Evolutionary conservation across 1,140 invertebrate genomes (phyloP).

Genomic region (Stegodyphus mimosarum): DNA sequence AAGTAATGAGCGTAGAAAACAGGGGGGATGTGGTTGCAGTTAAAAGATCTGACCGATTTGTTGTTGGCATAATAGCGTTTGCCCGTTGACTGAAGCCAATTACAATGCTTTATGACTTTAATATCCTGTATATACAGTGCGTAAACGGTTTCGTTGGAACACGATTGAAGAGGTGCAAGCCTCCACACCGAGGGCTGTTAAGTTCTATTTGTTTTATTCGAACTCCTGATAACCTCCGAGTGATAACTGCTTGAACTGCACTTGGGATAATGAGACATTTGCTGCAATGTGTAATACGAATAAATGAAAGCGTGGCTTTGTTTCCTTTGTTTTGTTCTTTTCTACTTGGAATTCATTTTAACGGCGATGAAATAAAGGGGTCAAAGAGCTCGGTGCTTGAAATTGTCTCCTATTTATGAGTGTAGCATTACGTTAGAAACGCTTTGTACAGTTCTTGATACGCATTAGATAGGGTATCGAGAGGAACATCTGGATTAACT

Average conservation of each 20-base stretch:
- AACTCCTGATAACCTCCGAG: neutral
- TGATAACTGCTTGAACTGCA: neutral
- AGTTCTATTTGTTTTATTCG: neutral
- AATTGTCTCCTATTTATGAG: no score
- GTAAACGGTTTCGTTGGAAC: neutral
- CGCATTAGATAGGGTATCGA: no score
- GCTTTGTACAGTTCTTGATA: no score
- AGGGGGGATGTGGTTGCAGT: no score
- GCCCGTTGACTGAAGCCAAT: neutral
- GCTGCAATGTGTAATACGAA: neutral
- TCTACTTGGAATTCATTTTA: neutral
- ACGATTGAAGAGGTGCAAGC: neutral
- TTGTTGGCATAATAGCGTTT: neutral
- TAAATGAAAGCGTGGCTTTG: neutral
- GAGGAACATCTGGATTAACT: no score
- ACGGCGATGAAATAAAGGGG: neutral
- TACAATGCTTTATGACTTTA: constrained; percentile 1
- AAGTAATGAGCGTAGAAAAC: no score
- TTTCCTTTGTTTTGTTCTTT: neutral
- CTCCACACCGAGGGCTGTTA: neutral
- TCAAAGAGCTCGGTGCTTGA: no score
- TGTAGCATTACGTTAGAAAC: no score
- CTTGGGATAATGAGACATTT: neutral
- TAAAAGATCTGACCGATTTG: no score
- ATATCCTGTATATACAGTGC: neutral